Base-by-base conservation (phyloP, 2,888 invertebrate genomes). In the Drosophila paramelanica region DNA sequence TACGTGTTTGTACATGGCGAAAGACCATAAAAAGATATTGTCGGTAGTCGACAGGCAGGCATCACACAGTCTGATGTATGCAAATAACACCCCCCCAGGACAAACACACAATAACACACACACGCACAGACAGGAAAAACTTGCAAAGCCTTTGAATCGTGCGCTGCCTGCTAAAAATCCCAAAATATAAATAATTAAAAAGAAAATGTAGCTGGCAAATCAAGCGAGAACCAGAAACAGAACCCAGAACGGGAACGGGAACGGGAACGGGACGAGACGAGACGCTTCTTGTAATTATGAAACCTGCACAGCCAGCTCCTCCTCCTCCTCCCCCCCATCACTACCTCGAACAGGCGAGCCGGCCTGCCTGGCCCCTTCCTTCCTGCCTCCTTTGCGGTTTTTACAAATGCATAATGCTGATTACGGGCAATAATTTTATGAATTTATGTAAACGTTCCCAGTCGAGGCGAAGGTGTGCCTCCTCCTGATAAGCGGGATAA, bases 381-480 rank as follows among this genome's bases (percentile, higher is more conserved):
- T 23, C 42, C 59, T 58, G 43, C 42, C 60, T 49, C 59, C 74
- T 79, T 83, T 89, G 90, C 81, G 91, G 90, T 85, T 90, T 90
- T 88, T 79, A 85, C 89, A 91, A 90, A 90, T 89, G 91, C 90
- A 91, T 89, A 91, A 90, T 90, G 89, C 91, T 91, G 90, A 90
- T 90, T 91, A 91, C 85, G 91, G 89, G 91, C 90, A 91, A 90
- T 90, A 90, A 90, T 91, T 90, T 89, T 83, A 83, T 87, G 89
- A 88, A 84, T 90, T 90, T 90, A 89, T 89, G 87, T 88, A 78
- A 83, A 79, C 83, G 77, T 64, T 68, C 47, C 67, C 59, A 52
- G 51, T 42, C 56, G 43, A 58, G 49, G 36, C 38, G 43, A 60
- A 76, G 78, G 78, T 76, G 73, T 76, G 75, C 64, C 74, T 55